phyloP scores from a whole-genome alignment of 1,140 invertebrate species.

The Cheumatopsyche charites region DNA sequence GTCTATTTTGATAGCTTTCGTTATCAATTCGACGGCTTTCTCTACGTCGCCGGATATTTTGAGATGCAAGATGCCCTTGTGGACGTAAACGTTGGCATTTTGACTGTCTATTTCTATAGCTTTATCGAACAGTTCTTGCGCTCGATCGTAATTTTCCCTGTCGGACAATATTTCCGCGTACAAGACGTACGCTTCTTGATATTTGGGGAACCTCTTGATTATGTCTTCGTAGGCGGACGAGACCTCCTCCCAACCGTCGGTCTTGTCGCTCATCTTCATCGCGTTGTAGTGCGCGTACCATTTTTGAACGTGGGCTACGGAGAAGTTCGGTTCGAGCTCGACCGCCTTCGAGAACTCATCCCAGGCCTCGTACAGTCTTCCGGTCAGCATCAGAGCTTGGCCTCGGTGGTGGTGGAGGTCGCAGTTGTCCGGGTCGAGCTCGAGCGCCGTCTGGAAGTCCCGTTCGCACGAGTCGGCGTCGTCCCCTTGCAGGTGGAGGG shows the following conservation, averaged over 20 bases:
- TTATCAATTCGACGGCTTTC: conserved; percentile 78
- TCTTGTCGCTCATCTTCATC: conserved; percentile 65
- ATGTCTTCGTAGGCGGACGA: conserved; percentile 76
- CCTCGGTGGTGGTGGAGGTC: conserved; percentile 80
- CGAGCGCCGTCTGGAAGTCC: conserved; percentile 78
- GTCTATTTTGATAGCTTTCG: conserved; percentile 85
- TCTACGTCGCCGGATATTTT: conserved; percentile 83
- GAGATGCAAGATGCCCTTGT: conserved; percentile 82
- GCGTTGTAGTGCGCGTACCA: conserved; percentile 83
- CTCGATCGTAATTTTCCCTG: conserved; percentile 79
- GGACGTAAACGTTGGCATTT: conserved; percentile 86
- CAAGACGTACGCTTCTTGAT: conserved; percentile 82
- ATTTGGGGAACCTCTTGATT: conserved; percentile 80
- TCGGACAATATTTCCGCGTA: conserved; percentile 86
- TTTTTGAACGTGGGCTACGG: conserved; percentile 86
- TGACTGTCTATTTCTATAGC: conserved; percentile 82
- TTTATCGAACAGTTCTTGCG: conserved; percentile 81
- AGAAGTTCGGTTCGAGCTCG: conserved; percentile 79
- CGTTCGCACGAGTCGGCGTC: conserved; percentile 73
- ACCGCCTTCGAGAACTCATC: conserved; percentile 84
- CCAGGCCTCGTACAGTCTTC: conserved; percentile 79
- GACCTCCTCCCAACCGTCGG: conserved; percentile 60
- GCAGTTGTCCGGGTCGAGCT: conserved; percentile 77
- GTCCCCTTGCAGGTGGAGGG: conserved; percentile 80
- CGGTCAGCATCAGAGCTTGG: conserved; percentile 82